A percentile compares a stretch with the other conserved stretches of the same genome.
These are phyloP conservation scores for Cheilosia vernalis DNA, from an alignment of 2,888 invertebrate species.

Conservation along the genomic window DNA sequence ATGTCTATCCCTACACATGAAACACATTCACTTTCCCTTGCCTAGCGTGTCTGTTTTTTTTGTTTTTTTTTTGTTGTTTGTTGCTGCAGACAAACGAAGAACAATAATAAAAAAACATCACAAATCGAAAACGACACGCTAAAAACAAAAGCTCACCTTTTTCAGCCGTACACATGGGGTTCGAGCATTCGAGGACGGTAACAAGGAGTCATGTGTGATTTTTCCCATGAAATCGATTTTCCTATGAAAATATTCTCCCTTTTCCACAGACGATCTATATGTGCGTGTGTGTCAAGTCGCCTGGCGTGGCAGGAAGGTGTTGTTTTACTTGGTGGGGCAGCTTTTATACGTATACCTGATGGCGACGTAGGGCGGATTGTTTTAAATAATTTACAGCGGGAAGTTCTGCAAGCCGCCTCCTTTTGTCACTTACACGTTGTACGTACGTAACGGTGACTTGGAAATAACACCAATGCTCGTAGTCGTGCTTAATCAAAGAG, in stretches of 20 bases:
- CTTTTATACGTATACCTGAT: conserved; percentile 5
- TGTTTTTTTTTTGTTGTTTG: neutral
- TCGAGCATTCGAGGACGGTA: conserved; percentile 1
- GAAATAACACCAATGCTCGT: conserved; percentile 31
- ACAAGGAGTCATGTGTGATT: conserved; percentile 60
- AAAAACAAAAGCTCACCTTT: conserved; percentile 67
- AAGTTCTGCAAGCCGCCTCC: conserved; percentile 55
- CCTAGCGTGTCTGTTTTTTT: conserved; percentile 6
- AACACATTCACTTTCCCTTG: conserved; percentile 19
- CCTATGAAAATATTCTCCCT: conserved; percentile 60
- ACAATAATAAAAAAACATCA: conserved; percentile 68
- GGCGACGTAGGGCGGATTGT: conserved; percentile 48
- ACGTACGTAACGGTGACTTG: conserved; percentile 2
- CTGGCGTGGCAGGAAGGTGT: conserved; percentile 24
- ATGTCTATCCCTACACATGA: conserved; percentile 30
- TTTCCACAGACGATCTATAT: conserved; percentile 24
- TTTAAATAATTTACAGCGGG: conserved; percentile 69
- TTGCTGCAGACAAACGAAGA: conserved; percentile 15
- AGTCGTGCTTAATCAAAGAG: conserved; percentile 4
- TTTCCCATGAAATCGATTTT: conserved; percentile 74
- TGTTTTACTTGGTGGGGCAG: conserved; percentile 33
- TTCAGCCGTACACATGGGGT: conserved; percentile 6
- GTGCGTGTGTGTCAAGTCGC: neutral
- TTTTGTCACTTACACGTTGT: conserved; percentile 51
- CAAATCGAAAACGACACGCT: conserved; percentile 45